These are phyloP conservation scores for Ammodytes dubius DNA, from an alignment of 2,113 vertebrate species.

Conservation along the genomic window DNA sequence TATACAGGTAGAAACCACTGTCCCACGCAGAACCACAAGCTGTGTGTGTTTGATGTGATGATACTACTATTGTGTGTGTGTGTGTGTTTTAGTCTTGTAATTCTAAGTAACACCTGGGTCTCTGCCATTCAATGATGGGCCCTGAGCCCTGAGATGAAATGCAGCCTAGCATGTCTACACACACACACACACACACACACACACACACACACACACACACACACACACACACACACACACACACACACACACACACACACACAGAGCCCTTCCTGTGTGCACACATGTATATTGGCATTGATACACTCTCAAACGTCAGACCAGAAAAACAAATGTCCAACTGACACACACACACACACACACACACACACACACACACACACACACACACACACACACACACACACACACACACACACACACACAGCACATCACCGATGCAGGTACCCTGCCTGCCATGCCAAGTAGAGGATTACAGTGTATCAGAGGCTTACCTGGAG, in stretches of 20 bases:
- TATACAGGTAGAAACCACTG: constrained; percentile 5
- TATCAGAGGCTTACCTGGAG: constrained; percentile 66
- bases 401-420: constrained; percentile 2
- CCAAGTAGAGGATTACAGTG: constrained; percentile 68
- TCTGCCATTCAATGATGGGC: constrained; percentile 35
- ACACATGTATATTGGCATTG: constrained; percentile 24
- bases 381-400: constrained; percentile 9
- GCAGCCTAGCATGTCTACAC: constrained; percentile 20
- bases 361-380: constrained; percentile 36
- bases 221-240: constrained; percentile 12
- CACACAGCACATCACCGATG: constrained; percentile 1
- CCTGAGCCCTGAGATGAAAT: constrained; percentile 34
- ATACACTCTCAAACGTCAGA: too few relatives aligned
- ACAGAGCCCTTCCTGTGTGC: neutral
- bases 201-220: neutral
- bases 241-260: constrained; percentile 10
- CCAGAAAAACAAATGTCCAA: neutral
- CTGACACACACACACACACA: constrained; percentile 26
- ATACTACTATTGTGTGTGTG: neutral
- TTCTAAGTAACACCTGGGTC: constrained; percentile 43
- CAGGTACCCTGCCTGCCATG: constrained; percentile 62
- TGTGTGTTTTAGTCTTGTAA: constrained; percentile 7
- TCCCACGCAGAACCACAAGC: constrained; percentile 31
- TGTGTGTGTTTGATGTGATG: neutral
- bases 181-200: constrained; percentile 10